Evolutionary conservation across 2,797 vertebrate species (phyloP).

Genomic region (Silurus aristotelis): DNA sequence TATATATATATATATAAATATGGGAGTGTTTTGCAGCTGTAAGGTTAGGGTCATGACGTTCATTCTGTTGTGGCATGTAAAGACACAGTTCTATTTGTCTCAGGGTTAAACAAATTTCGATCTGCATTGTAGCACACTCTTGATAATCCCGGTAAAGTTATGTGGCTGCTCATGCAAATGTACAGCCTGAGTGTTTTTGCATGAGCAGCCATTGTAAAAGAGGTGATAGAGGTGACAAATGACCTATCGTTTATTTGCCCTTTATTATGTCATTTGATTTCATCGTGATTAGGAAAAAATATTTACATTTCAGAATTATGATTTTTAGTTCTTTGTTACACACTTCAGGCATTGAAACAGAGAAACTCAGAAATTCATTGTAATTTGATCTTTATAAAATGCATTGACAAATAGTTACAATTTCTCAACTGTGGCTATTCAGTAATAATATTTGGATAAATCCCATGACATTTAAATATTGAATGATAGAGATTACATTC

Average conservation of each 20-base stretch:
- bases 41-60: not conserved
- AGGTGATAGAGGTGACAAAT: not conserved
- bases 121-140: conserved; percentile 33
- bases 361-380: not conserved
- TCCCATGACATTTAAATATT: not conserved
- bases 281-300: not conserved
- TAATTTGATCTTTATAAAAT: not conserved
- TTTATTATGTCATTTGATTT: conserved; percentile 5
- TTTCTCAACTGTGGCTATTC: not conserved
- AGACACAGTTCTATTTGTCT: conserved; percentile 8
- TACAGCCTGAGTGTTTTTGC: conserved; percentile 14
- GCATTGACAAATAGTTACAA: not conserved
- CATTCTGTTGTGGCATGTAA: not conserved
- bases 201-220: not conserved
- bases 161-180: conserved; percentile 13
- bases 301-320: not conserved
- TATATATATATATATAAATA: not conserved
- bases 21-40: not conserved
- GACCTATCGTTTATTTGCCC: not conserved
- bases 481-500: not conserved
- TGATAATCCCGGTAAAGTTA: conserved; percentile 8
- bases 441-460: not conserved
- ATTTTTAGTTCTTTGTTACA: not conserved
- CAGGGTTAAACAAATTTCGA: not conserved
- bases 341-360: not conserved